These are phyloP conservation scores for Caenorhabditis sp. DNA, from an alignment of 2,888 invertebrate genomes.

Conservation along the genomic window DNA sequence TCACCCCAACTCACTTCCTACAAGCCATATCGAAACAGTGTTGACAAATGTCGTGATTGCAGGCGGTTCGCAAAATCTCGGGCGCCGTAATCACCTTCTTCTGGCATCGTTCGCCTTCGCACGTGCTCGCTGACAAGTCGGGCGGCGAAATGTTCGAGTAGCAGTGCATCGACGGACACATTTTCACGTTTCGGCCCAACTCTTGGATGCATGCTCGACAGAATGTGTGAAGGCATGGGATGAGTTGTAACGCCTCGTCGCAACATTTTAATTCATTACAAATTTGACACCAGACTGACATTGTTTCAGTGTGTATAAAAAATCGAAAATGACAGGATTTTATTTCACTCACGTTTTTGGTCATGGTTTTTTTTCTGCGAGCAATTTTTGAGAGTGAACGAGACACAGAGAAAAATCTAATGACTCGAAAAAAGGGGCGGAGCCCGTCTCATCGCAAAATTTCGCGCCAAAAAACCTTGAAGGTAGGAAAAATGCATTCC, in stretches of 20 bases:
- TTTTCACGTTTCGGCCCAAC: constrained; percentile 22
- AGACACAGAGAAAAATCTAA: too few species aligned
- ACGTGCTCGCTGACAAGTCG: constrained; percentile 38
- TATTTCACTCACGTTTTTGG: too few species aligned
- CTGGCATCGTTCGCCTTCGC: constrained; percentile 33
- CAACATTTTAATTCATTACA: constrained; percentile 4
- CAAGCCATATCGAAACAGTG: constrained; percentile 39
- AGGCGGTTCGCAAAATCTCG: constrained; percentile 45
- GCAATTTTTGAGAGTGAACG: too few species aligned
- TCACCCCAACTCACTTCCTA: constrained; percentile 23
- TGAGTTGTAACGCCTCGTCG: constrained; percentile 13
- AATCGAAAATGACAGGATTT: too few species aligned
- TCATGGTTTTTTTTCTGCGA: too few species aligned
- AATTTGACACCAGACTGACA: constrained; percentile 12
- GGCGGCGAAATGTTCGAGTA: constrained; percentile 38
- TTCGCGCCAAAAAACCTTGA: too few species aligned
- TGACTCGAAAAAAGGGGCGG: too few species aligned
- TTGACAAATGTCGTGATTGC: constrained; percentile 53
- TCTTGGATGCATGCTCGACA: constrained; percentile 47
- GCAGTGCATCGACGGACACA: constrained; percentile 52
- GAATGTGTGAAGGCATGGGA: constrained; percentile 58
- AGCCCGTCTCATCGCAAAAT: too few species aligned
- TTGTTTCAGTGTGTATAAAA: background rate
- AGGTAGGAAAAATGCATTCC: too few species aligned
- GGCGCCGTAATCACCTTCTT: constrained; percentile 23